Evolutionary conservation across 2,113 vertebrate genomes (phyloP).

Genomic region (Canis aureus): DNA sequence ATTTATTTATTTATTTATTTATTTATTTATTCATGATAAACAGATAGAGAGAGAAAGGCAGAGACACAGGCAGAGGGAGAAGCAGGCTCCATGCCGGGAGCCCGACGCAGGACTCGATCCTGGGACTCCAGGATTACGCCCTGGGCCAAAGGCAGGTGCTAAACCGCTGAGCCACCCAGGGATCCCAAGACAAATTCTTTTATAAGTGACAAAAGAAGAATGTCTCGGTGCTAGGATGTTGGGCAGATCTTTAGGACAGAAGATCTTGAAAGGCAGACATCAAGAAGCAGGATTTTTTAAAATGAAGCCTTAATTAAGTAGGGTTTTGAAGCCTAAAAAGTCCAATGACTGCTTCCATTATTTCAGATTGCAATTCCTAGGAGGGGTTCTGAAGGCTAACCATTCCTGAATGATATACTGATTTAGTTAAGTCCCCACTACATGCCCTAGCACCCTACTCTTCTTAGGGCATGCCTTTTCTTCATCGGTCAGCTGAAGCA

Average conservation of each 20-base stretch:
- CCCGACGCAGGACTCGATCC: no score
- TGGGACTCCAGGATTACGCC: no score
- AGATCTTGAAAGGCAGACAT: constrained; percentile 21
- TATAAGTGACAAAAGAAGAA: constrained; percentile 16
- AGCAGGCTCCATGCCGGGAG: no score
- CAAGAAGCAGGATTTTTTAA: background rate
- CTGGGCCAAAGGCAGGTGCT: no score
- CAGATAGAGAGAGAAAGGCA: no score
- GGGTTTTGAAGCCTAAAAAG: background rate
- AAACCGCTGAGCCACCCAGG: no score
- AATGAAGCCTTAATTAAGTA: background rate
- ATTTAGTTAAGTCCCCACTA: background rate
- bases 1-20: no score
- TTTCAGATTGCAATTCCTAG: background rate
- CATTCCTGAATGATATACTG: background rate
- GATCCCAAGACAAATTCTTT: constrained; percentile 7
- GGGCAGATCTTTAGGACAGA: background rate
- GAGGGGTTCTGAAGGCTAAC: background rate
- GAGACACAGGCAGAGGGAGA: no score
- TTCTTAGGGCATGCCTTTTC: background rate
- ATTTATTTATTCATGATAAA: no score
- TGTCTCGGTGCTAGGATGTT: background rate
- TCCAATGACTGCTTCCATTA: background rate
- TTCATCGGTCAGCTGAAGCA: background rate
- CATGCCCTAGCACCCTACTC: background rate